Percentiles rank a stretch among this genome's conserved stretches.
These are phyloP conservation scores for Brachionichthys hirsutus DNA, from an alignment of 2,113 vertebrate genomes.

Conservation along the genomic window DNA sequence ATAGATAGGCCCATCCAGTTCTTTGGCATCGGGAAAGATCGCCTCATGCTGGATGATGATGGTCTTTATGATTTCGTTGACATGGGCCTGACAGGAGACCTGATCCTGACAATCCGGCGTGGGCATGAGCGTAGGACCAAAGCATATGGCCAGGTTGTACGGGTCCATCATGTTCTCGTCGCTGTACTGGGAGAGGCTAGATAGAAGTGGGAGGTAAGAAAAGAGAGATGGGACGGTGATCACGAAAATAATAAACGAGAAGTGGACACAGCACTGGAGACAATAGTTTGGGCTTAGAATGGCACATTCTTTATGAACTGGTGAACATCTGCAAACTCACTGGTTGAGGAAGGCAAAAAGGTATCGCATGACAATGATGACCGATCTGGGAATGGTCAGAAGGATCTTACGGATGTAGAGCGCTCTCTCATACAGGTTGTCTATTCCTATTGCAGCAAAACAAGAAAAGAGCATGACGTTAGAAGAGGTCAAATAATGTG, in stretches of 20 bases:
- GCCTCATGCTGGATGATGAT: constrained; percentile 98
- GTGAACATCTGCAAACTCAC: constrained; percentile 78
- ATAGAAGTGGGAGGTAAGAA: not conserved
- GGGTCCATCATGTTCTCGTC: constrained; percentile 99
- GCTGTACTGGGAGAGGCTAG: constrained; percentile 95
- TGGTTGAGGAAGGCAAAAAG: constrained; percentile 99
- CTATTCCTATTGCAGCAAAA: constrained; percentile 83
- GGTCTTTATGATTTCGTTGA: constrained; percentile 97
- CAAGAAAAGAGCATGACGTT: not conserved
- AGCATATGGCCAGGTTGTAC: constrained; percentile 97
- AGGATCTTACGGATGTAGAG: constrained; percentile 96
- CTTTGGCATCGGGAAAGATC: constrained; percentile 95
- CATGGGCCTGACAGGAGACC: constrained; percentile 96
- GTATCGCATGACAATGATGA: constrained; percentile 97
- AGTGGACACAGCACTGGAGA: not conserved
- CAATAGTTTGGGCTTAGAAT: not conserved
- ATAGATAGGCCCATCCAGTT: constrained; percentile 94
- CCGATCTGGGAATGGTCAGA: constrained; percentile 90
- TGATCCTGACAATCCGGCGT: constrained; percentile 96
- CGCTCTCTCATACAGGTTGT: constrained; percentile 95
- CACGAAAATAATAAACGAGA: not conserved
- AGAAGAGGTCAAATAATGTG: not conserved
- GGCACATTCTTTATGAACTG: not conserved
- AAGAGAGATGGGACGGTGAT: not conserved
- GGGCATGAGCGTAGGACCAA: constrained; percentile 96